phyloP scores from a whole-genome alignment of 2,113 vertebrate genomes.

The Heptranchias perlo region DNA sequence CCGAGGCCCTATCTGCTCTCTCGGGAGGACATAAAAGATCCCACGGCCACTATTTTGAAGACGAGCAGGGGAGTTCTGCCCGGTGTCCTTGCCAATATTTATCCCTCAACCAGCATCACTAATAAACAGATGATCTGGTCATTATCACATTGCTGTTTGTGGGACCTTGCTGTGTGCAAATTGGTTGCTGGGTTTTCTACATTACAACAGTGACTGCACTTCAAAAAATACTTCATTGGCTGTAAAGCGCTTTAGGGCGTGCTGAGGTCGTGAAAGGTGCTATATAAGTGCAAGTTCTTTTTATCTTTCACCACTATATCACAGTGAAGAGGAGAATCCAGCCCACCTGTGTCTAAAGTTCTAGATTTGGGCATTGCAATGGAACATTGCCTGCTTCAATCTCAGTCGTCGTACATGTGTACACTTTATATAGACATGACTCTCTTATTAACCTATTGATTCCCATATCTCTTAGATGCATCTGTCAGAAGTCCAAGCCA shows the following conservation, averaged over 20 bases:
- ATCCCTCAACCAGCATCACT: too few species aligned
- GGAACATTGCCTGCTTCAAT: not conserved
- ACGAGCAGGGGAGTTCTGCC: too few species aligned
- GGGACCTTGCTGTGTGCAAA: too few species aligned
- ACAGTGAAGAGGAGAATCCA: not conserved
- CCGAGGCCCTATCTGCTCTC: too few species aligned
- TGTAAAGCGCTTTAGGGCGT: not conserved
- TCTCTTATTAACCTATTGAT: not conserved
- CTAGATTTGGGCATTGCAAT: not conserved
- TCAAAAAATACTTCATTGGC: not conserved
- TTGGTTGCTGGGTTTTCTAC: too few species aligned
- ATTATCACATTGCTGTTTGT: too few species aligned
- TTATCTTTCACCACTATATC: not conserved
- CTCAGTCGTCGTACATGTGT: not conserved
- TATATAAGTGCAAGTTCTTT: not conserved
- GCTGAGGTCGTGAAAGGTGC: too few species aligned
- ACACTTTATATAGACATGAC: not conserved
- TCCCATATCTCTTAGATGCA: conserved; percentile 32
- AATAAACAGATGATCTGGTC: too few species aligned
- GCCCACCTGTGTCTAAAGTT: not conserved
- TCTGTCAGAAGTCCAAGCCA: conserved; percentile 47
- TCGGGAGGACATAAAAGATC: too few species aligned
- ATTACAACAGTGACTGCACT: too few species aligned
- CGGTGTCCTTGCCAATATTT: too few species aligned
- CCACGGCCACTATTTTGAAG: too few species aligned